Conservation (phyloP, 1,140 invertebrate species). For the Lepidurus arcticus region DNA sequence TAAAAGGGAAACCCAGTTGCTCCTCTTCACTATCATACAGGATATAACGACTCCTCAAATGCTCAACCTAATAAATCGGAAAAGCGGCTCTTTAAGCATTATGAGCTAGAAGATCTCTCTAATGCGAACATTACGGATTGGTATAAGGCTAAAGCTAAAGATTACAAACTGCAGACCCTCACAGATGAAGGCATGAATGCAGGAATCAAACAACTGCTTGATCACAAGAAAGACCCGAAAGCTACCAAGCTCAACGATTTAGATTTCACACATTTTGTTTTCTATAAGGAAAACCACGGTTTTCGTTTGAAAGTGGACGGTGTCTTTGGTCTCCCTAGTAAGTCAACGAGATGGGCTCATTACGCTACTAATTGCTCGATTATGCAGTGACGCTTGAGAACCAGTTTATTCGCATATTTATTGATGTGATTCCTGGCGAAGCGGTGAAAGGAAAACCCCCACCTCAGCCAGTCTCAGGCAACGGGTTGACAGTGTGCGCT, state of each 20-base stretch:
- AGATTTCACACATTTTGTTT: neutral
- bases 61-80: neutral
- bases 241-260: neutral
- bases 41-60: neutral
- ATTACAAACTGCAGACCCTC: neutral
- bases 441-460: neutral
- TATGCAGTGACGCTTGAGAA: neutral
- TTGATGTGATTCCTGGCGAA: neutral
- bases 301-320: constrained; percentile 1
- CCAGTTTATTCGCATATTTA: neutral
- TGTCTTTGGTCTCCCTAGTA: neutral
- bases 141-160: neutral
- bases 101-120: neutral
- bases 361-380: neutral
- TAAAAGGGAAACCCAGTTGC: neutral
- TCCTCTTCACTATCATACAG: neutral
- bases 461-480: neutral
- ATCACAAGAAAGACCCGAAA: neutral
- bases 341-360: neutral
- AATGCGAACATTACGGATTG: neutral
- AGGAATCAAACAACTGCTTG: neutral
- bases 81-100: neutral
- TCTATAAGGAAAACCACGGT: constrained; percentile 9
- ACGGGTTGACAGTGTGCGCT: neutral
- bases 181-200: neutral